Percentiles rank a stretch among this genome's conserved stretches.
Conservation (phyloP, 2,797 vertebrate genomes). For the Anas capensis region DNA sequence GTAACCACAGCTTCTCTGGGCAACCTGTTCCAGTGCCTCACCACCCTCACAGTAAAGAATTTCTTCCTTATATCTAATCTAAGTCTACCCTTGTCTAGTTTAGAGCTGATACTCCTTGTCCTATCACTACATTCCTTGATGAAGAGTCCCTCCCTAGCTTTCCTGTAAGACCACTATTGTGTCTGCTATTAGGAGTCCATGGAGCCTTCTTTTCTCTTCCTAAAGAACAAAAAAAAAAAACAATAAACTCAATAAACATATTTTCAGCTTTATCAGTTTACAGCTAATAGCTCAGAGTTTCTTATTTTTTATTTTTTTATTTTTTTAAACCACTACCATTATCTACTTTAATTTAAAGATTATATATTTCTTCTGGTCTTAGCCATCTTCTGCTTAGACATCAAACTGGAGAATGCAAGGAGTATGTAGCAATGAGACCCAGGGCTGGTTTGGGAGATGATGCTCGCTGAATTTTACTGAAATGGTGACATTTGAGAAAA, state of each 20-base stretch:
- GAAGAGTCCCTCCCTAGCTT: too few species aligned
- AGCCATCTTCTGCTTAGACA: neutral
- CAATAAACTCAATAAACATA: neutral
- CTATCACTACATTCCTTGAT: too few species aligned
- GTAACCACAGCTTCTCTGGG: too few species aligned
- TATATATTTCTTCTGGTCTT: neutral
- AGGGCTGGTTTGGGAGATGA: neutral
- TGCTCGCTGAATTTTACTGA: neutral
- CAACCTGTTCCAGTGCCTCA: too few species aligned
- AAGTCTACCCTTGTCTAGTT: too few species aligned
- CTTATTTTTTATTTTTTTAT: neutral
- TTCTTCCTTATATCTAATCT: too few species aligned
- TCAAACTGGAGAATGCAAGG: neutral
- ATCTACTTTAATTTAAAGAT: neutral
- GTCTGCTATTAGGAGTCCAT: too few species aligned
- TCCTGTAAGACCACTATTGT: too few species aligned
- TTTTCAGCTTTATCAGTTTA: neutral
- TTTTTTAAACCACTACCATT: neutral
- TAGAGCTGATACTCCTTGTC: too few species aligned
- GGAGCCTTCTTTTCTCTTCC: too few species aligned
- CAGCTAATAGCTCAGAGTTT: neutral
- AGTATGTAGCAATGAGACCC: neutral
- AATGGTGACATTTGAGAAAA: neutral
- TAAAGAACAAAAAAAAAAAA: too few species aligned
- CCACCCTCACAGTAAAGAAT: too few species aligned